These are phyloP conservation scores for Mamestra brassicae DNA, from an alignment of 2,888 invertebrate genomes.

Conservation along the genomic window DNA sequence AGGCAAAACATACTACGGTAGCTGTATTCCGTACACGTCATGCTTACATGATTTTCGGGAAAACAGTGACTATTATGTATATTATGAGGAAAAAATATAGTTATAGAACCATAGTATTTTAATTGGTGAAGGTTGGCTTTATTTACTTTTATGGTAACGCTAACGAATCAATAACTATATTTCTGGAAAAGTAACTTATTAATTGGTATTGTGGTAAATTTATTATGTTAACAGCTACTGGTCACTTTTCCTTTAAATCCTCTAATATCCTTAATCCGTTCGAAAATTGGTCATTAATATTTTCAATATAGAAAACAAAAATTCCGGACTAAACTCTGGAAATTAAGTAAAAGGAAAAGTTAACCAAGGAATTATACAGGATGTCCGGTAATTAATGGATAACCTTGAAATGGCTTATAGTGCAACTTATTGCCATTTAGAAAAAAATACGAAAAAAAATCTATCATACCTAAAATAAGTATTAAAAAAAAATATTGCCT, in stretches of 20 bases:
- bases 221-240: neutral
- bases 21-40: neutral
- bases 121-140: neutral
- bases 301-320: neutral
- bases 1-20: slow-evolving; percentile 5
- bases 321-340: neutral
- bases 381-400: too few species aligned
- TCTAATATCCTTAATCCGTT: too few species aligned
- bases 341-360: too few species aligned
- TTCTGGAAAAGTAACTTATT: neutral
- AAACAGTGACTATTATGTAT: slow-evolving; percentile 2
- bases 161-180: neutral
- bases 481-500: too few species aligned
- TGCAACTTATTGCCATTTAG: too few species aligned
- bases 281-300: too few species aligned
- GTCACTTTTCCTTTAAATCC: too few species aligned
- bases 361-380: too few species aligned
- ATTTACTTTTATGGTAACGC: neutral
- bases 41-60: neutral
- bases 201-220: neutral
- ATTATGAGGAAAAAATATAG: slow-evolving; percentile 5
- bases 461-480: too few species aligned
- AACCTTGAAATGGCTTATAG: too few species aligned
- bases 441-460: too few species aligned
- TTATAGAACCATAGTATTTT: too few species aligned